A percentile compares a stretch with the other conserved stretches of the same genome.
These are phyloP conservation scores for Harpagifer antarcticus DNA, from an alignment of 2,797 vertebrate species.

Conservation along the genomic window DNA sequence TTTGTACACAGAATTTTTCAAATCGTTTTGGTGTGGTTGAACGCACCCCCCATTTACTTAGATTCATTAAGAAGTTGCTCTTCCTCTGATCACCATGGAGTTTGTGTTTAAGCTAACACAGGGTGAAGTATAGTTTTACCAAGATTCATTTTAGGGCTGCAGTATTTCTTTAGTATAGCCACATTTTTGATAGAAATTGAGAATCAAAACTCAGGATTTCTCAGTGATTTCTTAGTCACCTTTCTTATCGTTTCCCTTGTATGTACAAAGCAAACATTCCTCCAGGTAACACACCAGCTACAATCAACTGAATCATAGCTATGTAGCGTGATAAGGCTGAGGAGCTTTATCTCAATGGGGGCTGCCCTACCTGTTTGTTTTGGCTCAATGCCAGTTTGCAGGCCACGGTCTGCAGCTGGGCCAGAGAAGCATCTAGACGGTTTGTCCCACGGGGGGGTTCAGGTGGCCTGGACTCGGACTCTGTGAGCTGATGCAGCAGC, in stretches of 20 bases:
- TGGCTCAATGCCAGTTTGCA: slow-evolving; percentile 76
- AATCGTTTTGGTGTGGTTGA: no score
- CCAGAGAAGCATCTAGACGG: slow-evolving; percentile 72
- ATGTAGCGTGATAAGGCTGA: not conserved
- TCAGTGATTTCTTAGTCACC: not conserved
- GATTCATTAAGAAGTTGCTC: no score
- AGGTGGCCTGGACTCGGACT: slow-evolving; percentile 8
- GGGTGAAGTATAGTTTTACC: no score
- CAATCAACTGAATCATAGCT: slow-evolving; percentile 23
- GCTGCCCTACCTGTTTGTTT: slow-evolving; percentile 70
- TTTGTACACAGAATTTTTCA: no score
- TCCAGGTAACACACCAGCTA: slow-evolving; percentile 7
- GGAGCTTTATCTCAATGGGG: slow-evolving; percentile 12
- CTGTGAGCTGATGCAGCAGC: slow-evolving; percentile 78
- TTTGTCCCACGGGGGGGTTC: slow-evolving; percentile 16
- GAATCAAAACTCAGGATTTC: not conserved
- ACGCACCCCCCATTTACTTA: no score
- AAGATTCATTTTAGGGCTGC: no score
- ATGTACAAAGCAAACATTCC: slow-evolving; percentile 39
- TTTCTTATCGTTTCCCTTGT: not conserved
- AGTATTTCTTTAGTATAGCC: not conserved
- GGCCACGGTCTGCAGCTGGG: slow-evolving; percentile 78
- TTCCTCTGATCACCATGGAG: no score
- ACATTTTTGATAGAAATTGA: not conserved
- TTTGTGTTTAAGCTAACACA: no score